Evolutionary conservation across 2,113 vertebrate genomes (phyloP).

Genomic region (Spermophilus dauricus): DNA sequence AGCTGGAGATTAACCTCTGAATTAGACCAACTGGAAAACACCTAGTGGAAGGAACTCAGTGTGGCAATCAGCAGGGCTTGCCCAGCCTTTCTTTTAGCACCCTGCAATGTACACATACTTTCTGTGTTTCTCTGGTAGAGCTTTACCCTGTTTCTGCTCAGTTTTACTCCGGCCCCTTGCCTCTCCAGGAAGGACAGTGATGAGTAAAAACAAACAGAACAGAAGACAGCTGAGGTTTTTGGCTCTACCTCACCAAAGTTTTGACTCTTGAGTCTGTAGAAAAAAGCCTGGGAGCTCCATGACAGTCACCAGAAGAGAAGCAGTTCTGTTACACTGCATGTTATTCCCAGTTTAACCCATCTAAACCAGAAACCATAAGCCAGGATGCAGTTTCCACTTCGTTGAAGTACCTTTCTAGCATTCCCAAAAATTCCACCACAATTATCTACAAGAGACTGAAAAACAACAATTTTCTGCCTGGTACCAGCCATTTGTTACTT

Average conservation of each 20-base stretch:
- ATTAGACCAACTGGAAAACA: background rate
- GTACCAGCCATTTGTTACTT: background rate
- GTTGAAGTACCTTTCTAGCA: background rate
- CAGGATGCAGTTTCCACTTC: background rate
- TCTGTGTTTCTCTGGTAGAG: background rate
- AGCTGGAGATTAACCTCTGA: background rate
- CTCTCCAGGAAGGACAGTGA: slow-evolving; percentile 50
- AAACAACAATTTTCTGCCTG: background rate
- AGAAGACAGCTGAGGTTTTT: background rate
- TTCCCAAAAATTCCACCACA: background rate
- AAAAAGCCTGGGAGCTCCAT: background rate
- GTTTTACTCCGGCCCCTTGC: slow-evolving; percentile 52
- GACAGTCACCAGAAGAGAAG: background rate
- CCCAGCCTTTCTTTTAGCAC: background rate
- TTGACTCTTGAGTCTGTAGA: background rate
- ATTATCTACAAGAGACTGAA: background rate
- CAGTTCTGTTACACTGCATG: background rate
- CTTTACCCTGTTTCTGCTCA: slow-evolving; percentile 26
- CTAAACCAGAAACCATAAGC: slow-evolving; percentile 1
- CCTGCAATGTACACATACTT: slow-evolving; percentile 25
- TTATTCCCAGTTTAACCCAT: background rate
- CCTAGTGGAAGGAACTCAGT: background rate
- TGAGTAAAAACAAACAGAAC: slow-evolving; percentile 51
- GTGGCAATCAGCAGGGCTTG: background rate
- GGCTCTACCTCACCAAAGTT: background rate